Evolutionary conservation across 2,113 vertebrate genomes (phyloP).

Genomic region (Syrrhaptes paradoxus): DNA sequence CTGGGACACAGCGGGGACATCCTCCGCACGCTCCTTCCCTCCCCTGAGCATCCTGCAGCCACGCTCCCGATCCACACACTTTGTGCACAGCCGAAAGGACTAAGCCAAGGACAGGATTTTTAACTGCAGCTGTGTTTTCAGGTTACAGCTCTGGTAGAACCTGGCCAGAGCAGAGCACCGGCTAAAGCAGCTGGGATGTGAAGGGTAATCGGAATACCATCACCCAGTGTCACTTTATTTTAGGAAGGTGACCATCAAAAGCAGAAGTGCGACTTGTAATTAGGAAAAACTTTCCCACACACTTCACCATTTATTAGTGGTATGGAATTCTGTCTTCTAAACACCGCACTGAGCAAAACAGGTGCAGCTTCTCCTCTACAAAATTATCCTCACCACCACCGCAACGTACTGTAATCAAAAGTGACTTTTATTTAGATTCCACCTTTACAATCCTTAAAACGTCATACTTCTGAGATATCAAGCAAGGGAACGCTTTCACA

Average conservation of each 20-base stretch:
- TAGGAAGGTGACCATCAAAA: neutral
- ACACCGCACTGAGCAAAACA: neutral
- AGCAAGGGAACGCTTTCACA: neutral
- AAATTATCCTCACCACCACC: neutral
- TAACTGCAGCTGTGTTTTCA: neutral
- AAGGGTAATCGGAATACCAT: neutral
- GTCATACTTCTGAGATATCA: neutral
- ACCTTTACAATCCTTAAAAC: neutral
- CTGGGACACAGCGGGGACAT: neutral
- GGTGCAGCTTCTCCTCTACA: neutral
- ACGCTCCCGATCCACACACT: too few relatives aligned
- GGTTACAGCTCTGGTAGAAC: neutral
- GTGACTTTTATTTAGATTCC: neutral
- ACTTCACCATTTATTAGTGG: neutral
- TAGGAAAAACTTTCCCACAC: neutral
- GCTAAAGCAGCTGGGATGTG: neutral
- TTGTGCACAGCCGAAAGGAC: too few relatives aligned
- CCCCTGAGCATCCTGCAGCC: neutral
- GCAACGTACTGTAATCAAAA: neutral
- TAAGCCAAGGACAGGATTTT: neutral
- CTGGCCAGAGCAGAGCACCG: neutral
- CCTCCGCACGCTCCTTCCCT: fast-evolving
- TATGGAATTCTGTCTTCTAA: neutral
- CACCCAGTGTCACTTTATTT: neutral
- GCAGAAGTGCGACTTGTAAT: neutral